Evolutionary conservation across 2,113 vertebrate species (phyloP).

Genomic region (Channa maculata): DNA sequence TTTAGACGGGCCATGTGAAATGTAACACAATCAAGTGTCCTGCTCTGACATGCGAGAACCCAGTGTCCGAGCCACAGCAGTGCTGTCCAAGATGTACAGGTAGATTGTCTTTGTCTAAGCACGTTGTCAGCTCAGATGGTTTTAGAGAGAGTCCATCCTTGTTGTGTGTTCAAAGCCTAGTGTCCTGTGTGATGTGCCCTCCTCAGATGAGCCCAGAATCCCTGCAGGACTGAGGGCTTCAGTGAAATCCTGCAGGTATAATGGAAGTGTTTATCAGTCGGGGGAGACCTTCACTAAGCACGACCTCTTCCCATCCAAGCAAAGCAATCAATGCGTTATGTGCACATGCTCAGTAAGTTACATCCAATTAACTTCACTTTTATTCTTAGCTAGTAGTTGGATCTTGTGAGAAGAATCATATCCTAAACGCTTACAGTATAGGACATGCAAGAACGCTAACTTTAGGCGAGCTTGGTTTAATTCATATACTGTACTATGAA

Average conservation of each 20-base stretch:
- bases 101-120: conserved; percentile 49
- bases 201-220: conserved; percentile 82
- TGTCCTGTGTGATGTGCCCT: conserved; percentile 2
- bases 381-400: not conserved
- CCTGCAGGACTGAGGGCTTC: conserved; percentile 89
- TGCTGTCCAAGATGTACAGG: conserved; percentile 93
- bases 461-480: too few species aligned
- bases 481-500: not conserved
- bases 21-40: conserved; percentile 94
- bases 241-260: conserved; percentile 88
- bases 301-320: conserved; percentile 88
- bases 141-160: not conserved
- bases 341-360: conserved; percentile 93
- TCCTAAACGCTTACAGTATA: too few species aligned
- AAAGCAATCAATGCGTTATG: conserved; percentile 92
- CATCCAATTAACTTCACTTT: not conserved
- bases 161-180: not conserved
- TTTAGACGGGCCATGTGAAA: conserved; percentile 88
- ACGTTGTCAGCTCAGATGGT: not conserved
- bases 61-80: conserved; percentile 88
- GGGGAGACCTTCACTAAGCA: conserved; percentile 91
- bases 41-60: conserved; percentile 85
- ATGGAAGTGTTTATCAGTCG: conserved; percentile 89
- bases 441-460: too few species aligned
- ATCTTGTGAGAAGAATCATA: not conserved